Evolutionary conservation across 1,140 invertebrate genomes (phyloP).

Genomic region (Babylonia areolata): DNA sequence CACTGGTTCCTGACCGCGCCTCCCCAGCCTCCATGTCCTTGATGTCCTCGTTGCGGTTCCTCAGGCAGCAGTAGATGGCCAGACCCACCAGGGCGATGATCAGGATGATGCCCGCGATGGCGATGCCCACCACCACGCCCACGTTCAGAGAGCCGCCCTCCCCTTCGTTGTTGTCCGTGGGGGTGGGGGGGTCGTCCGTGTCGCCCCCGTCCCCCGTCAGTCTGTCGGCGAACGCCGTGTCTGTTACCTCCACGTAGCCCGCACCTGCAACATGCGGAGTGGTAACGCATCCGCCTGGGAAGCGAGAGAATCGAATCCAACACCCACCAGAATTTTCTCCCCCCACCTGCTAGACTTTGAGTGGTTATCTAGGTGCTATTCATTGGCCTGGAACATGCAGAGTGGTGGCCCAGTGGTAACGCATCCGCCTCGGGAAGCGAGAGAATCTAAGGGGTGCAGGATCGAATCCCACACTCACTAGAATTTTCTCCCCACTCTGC

Average conservation of each 20-base stretch:
- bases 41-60: constrained; percentile 28
- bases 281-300: too few species aligned
- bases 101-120: constrained; percentile 47
- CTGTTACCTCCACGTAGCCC: neutral
- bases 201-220: neutral
- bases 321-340: too few species aligned
- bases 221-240: neutral
- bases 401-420: too few species aligned
- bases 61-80: constrained; percentile 48
- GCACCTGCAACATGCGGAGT: too few species aligned
- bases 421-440: too few species aligned
- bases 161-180: neutral
- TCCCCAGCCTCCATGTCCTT: constrained; percentile 35
- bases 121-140: constrained; percentile 48
- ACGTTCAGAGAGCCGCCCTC: constrained; percentile 36
- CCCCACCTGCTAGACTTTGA: too few species aligned
- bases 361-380: too few species aligned
- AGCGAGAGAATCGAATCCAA: too few species aligned
- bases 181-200: constrained; percentile 11
- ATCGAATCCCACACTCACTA: too few species aligned
- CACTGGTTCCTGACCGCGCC: constrained; percentile 31
- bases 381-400: too few species aligned
- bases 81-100: constrained; percentile 47
- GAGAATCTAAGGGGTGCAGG: too few species aligned
- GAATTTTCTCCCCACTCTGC: too few species aligned